phyloP scores from a whole-genome alignment of 2,888 invertebrate genomes.

The Apodemia zela region DNA sequence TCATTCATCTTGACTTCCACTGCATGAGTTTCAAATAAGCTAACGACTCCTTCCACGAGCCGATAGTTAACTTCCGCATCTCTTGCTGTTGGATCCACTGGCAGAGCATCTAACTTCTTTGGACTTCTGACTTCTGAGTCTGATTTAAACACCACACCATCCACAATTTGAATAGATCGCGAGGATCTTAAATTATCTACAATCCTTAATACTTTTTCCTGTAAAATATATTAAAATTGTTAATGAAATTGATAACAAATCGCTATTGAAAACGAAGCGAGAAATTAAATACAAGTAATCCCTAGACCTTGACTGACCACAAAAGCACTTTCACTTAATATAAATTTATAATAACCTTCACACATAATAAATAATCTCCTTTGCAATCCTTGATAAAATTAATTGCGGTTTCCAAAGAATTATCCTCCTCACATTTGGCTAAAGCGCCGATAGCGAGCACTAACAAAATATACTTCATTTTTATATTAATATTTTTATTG shows the following conservation, averaged over 20 bases:
- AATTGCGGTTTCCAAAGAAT: slow-evolving; percentile 82
- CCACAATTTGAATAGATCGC: slow-evolving; percentile 78
- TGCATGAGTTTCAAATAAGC: slow-evolving; percentile 88
- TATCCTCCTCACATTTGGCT: slow-evolving; percentile 70
- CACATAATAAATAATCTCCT: slow-evolving; percentile 84
- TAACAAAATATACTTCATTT: slow-evolving; percentile 61
- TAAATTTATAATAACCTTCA: slow-evolving; percentile 79
- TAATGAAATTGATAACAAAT: slow-evolving; percentile 19
- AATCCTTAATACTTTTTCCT: slow-evolving; percentile 86
- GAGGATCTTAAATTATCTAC: slow-evolving; percentile 79
- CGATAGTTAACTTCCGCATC: slow-evolving; percentile 87
- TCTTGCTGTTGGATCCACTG: slow-evolving; percentile 86
- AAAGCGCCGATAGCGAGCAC: slow-evolving; percentile 62
- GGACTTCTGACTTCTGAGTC: slow-evolving; percentile 66
- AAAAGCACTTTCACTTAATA: slow-evolving; percentile 35
- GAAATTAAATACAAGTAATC: neutral
- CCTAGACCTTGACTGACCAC: slow-evolving; percentile 18
- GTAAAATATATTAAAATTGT: slow-evolving; percentile 41
- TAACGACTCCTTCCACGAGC: slow-evolving; percentile 86
- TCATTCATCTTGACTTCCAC: slow-evolving; percentile 90
- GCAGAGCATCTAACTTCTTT: slow-evolving; percentile 83
- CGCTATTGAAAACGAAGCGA: neutral
- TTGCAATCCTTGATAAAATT: slow-evolving; percentile 86
- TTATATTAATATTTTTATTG: slow-evolving; percentile 42
- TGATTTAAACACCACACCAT: slow-evolving; percentile 82